Percentiles rank a stretch among this genome's conserved stretches.
Evolutionary conservation across 2,888 invertebrate genomes (phyloP).

Genomic region (Cheilosia urbana): DNA sequence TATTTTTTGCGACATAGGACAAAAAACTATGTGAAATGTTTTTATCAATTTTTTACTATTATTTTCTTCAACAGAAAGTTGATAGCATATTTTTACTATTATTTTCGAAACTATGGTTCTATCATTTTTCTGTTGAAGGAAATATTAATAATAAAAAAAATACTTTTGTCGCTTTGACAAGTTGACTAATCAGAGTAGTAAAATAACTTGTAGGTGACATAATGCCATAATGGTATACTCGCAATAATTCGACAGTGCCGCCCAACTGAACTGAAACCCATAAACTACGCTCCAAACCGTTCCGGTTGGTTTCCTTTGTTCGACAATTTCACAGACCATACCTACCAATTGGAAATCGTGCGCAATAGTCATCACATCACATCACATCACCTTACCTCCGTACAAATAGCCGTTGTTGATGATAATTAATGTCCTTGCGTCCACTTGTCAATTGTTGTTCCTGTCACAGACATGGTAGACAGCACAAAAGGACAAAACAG

Average conservation of each 20-base stretch:
- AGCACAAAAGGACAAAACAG: slow-evolving; percentile 52
- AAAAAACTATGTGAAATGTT: too few relatives aligned
- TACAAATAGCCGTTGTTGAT: slow-evolving; percentile 3
- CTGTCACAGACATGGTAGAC: slow-evolving; percentile 49
- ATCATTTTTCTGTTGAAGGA: too few relatives aligned
- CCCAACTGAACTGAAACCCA: neutral
- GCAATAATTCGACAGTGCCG: neutral
- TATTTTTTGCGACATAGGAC: too few relatives aligned
- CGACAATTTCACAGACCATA: neutral
- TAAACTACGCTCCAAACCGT: neutral
- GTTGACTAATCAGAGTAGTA: too few relatives aligned
- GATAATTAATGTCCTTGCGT: slow-evolving; percentile 38
- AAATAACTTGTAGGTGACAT: too few relatives aligned
- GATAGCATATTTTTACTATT: too few relatives aligned
- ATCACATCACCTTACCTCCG: slow-evolving; percentile 1
- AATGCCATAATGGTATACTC: too few relatives aligned
- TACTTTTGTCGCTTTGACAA: too few relatives aligned
- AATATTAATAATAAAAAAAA: too few relatives aligned
- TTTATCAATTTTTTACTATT: too few relatives aligned
- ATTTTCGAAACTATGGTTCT: too few relatives aligned
- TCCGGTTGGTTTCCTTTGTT: neutral
- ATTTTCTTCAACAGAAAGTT: too few relatives aligned
- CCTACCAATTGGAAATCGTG: neutral
- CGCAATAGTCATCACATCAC: slow-evolving; percentile 1
- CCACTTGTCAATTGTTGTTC: slow-evolving; percentile 32